Conservation (phyloP, 2,113 vertebrate genomes). For the Lipophrys pholis region DNA sequence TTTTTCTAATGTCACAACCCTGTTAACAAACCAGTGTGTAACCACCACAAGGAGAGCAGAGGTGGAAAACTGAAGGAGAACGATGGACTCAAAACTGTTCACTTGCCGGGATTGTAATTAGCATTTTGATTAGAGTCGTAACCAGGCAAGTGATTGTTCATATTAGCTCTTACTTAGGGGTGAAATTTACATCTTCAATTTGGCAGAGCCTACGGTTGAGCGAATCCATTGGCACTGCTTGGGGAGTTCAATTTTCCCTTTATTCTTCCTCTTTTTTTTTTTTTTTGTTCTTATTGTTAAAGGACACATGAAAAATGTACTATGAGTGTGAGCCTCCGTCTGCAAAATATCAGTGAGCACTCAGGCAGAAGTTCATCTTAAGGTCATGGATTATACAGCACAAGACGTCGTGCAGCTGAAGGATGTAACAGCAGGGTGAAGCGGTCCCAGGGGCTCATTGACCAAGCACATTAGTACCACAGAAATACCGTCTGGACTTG, state of each 20-base stretch:
- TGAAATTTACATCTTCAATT: conserved; percentile 66
- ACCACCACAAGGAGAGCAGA: neutral
- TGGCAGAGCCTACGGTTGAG: conserved; percentile 22
- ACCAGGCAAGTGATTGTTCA: conserved; percentile 54
- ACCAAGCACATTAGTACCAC: neutral
- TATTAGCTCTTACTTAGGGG: conserved; percentile 47
- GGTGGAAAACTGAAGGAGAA: neutral
- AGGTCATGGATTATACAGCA: conserved; percentile 24
- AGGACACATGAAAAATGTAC: neutral
- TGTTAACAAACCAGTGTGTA: neutral
- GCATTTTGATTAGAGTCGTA: conserved; percentile 63
- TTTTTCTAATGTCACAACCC: conserved; percentile 14
- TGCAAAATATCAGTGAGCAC: conserved; percentile 7
- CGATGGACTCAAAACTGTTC: conserved; percentile 42
- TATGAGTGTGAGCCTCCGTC: neutral
- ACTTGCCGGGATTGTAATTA: conserved; percentile 54
- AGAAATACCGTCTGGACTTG: neutral
- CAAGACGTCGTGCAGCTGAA: conserved; percentile 1
- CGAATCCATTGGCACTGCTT: conserved; percentile 29
- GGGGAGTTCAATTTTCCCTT: conserved; percentile 11
- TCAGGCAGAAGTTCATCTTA: conserved; percentile 1
- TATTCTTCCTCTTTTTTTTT: neutral
- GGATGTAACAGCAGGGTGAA: neutral
- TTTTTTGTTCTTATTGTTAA: neutral
- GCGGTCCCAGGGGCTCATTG: neutral